Evolutionary conservation across 2,113 vertebrate genomes (phyloP).

Genomic region (Eurypyga helias): DNA sequence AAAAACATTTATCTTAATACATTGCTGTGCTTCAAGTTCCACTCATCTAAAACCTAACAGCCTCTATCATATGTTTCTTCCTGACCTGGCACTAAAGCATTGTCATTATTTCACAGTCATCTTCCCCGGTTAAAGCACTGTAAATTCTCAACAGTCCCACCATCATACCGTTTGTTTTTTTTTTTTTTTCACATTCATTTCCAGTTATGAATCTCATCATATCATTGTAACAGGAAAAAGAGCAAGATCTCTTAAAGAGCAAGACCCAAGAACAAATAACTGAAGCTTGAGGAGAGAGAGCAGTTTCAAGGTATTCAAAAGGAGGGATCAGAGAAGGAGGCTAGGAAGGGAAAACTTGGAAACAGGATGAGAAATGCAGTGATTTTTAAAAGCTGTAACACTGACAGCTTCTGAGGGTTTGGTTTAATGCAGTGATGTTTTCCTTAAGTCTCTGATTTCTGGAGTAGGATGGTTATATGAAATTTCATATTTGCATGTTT

Average conservation of each 20-base stretch:
- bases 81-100: neutral
- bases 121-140: neutral
- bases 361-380: neutral
- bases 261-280: neutral
- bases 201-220: neutral
- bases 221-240: neutral
- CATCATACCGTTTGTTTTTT: too few species aligned
- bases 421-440: neutral
- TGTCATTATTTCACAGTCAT: neutral
- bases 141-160: neutral
- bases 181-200: neutral
- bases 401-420: neutral
- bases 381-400: neutral
- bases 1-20: neutral
- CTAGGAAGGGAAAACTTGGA: neutral
- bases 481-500: neutral
- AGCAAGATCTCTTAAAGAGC: neutral
- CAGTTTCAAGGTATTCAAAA: neutral
- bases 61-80: neutral
- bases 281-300: neutral
- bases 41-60: neutral
- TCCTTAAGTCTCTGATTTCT: neutral
- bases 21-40: neutral
- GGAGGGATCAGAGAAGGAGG: neutral
- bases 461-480: neutral